A percentile compares a stretch with the other conserved stretches of the same genome.
phyloP scores from a whole-genome alignment of 2,113 vertebrate species.

The Uria lomvia region DNA sequence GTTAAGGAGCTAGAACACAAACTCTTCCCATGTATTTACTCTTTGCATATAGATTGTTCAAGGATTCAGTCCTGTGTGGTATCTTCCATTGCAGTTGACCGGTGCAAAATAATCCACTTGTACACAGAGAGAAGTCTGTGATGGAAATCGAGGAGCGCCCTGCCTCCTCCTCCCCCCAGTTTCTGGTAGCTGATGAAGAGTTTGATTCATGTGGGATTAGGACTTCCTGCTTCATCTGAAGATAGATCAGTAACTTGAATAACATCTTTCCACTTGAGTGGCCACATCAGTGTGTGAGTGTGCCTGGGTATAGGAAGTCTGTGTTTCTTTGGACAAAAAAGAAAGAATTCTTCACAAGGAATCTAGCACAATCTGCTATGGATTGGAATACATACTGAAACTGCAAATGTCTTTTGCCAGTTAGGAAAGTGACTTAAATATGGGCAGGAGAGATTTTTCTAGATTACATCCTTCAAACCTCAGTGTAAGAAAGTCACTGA shows the following conservation, averaged over 20 bases:
- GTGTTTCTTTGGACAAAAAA: neutral
- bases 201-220: neutral
- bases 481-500: neutral
- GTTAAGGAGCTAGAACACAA: neutral
- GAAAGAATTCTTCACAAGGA: neutral
- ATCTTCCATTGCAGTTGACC: neutral
- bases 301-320: neutral
- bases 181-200: neutral
- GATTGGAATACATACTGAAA: neutral
- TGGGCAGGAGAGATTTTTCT: neutral
- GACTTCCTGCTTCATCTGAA: neutral
- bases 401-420: neutral
- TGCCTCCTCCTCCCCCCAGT: fast-evolving
- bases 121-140: neutral
- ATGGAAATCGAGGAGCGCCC: neutral
- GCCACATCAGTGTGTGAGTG: neutral
- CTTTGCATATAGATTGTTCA: neutral
- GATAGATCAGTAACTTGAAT: neutral
- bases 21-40: neutral
- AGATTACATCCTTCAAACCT: neutral
- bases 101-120: neutral
- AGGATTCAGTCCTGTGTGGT: fast-evolving
- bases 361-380: neutral
- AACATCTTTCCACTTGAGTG: neutral
- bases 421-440: neutral